A percentile compares a stretch with the other conserved stretches of the same genome.
These are phyloP conservation scores for Cactoblastis cactorum DNA, from an alignment of 2,888 invertebrate genomes.

Conservation along the genomic window DNA sequence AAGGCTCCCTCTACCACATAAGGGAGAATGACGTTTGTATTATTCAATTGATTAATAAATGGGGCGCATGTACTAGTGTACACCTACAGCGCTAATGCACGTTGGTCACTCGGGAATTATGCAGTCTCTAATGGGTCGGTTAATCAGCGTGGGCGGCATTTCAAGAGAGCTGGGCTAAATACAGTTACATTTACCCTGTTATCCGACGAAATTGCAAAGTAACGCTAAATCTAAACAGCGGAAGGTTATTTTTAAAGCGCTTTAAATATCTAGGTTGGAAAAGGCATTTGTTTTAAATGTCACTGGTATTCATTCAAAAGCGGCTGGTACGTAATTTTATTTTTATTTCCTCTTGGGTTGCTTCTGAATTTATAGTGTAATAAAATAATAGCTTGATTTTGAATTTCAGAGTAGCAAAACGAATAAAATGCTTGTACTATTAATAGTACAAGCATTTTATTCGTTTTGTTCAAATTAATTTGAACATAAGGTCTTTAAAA, in stretches of 20 bases:
- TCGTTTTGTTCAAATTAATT: no score
- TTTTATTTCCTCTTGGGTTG: no score
- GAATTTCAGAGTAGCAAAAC: no score
- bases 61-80: not conserved
- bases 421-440: no score
- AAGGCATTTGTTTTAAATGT: not conserved
- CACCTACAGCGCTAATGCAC: not conserved
- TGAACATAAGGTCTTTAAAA: no score
- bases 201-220: not conserved
- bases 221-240: not conserved
- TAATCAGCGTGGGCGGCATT: constrained; percentile 5
- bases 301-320: not conserved
- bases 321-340: no score
- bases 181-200: constrained; percentile 5
- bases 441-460: no score
- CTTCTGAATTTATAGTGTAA: no score
- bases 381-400: no score
- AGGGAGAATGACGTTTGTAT: no score
- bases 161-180: constrained; percentile 5
- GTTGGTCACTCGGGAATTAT: constrained; percentile 1
- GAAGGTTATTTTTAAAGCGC: not conserved
- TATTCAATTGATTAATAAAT: constrained; percentile 4
- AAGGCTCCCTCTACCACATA: no score
- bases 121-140: constrained; percentile 11
- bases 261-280: not conserved